Conservation (phyloP, 2,797 vertebrate genomes). For the Pitangus sulphuratus region DNA sequence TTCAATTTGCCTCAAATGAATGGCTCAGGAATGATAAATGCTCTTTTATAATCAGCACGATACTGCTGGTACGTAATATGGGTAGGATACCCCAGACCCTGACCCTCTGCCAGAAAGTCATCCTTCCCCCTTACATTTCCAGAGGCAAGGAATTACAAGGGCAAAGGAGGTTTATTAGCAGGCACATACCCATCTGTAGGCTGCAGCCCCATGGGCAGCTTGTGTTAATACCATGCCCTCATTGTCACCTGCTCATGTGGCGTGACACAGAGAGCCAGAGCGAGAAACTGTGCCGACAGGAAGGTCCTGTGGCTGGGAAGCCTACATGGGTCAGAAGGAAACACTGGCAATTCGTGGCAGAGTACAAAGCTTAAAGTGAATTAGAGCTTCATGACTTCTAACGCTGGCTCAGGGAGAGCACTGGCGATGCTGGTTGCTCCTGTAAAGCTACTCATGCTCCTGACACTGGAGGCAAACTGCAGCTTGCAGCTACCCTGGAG, state of each 20-base stretch:
- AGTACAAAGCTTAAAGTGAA: background rate
- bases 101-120: background rate
- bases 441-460: background rate
- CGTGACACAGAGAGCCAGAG: rapidly evolving
- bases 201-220: background rate
- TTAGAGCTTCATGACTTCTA: background rate
- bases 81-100: background rate
- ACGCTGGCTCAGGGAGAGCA: background rate
- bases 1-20: constrained; percentile 24
- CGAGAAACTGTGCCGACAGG: rapidly evolving
- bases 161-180: background rate
- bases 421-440: background rate
- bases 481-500: rapidly evolving
- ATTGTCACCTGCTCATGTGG: background rate
- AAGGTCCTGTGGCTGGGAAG: rapidly evolving
- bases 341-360: background rate
- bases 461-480: background rate
- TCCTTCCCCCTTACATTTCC: background rate
- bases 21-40: background rate
- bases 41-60: background rate
- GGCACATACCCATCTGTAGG: background rate
- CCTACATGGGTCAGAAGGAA: background rate
- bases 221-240: background rate
- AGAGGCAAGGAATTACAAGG: background rate
- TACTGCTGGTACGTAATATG: rapidly evolving